Evolutionary conservation across 92 coral and sea anemone species (phyloP).

Genomic region (Metridium senile): DNA sequence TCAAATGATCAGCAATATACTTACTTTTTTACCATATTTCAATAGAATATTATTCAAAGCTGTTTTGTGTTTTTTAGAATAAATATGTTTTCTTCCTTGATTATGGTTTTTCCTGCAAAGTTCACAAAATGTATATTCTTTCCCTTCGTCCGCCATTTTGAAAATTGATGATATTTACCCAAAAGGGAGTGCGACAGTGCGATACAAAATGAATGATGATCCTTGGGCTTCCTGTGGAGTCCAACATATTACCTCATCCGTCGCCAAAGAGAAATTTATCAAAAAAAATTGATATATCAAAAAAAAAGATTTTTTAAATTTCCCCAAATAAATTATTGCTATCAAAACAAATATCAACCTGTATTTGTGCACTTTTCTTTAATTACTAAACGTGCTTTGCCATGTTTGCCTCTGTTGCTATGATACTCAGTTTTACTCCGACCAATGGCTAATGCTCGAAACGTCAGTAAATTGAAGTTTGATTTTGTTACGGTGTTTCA

Average conservation of each 20-base stretch:
- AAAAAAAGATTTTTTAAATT: too few species aligned
- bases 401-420: too few species aligned
- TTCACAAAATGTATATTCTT: conserved; percentile 69
- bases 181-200: conserved; percentile 1
- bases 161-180: conserved; percentile 47
- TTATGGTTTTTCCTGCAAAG: conserved; percentile 91
- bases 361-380: neutral
- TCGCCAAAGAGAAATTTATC: neutral
- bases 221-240: conserved; percentile 28
- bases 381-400: neutral
- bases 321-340: too few species aligned
- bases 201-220: too few species aligned
- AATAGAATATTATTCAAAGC: conserved; percentile 57
- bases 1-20: neutral
- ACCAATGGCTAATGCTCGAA: too few species aligned
- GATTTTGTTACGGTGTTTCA: too few species aligned
- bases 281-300: too few species aligned
- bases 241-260: neutral
- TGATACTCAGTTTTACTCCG: too few species aligned
- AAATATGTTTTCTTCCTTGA: conserved; percentile 89
- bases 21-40: conserved; percentile 90
- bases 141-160: conserved; percentile 84
- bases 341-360: too few species aligned
- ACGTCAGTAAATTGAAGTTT: too few species aligned
- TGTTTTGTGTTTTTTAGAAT: conserved; percentile 69